Evolutionary conservation across 2,113 vertebrate species (phyloP), one percentile per base, ranked within the genome.

Genomic region (Platanista minor): DNA sequence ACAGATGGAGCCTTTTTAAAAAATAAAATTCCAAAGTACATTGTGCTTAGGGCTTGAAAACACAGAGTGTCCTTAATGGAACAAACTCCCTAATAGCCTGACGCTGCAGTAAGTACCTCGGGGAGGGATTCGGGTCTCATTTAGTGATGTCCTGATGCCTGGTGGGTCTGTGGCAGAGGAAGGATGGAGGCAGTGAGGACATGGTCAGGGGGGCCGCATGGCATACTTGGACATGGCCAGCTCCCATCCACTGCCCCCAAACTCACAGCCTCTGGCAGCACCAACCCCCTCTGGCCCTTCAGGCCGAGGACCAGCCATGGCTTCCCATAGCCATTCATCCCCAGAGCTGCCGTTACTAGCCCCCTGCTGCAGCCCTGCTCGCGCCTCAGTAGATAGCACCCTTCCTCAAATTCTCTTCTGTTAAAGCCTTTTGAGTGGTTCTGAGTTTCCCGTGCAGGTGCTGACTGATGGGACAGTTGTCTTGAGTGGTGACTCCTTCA

Each of bases 141-240:
- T 69, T 23, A 41, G 49, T 46, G 25, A 33, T 49, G 71, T 46
- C 36, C 33, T 8, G 5, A 64, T 15, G 77, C 29, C 86, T 25
- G 27, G 25, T 13, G 71, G 41, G 43, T 64, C 67, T 71, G 59
- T 9, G 11, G 11, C 18, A n/a, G 85, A 89, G 64, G 23, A 10
- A 39, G 17, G 1, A 1, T 43, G 29, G 49, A 9, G 3, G 36
- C 8, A 39, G 20, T 27, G 39, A 27, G 29, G 21, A 46, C 54
- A 11, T 33, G 29, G 13, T 5, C 8, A 4, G 14, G 18, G 0
- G 6, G 20, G 39, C 69, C 3, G 5, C 8, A 0, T 3, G 13
- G 39, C 54, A n/a, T 27, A 71, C 14, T 21, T 8, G 39, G 52
- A 25, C 52, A 36, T 33, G 21, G n/a, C 52, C 21, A 15, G 77